These are phyloP conservation scores for Bettongia penicillata DNA, from an alignment of 2,113 vertebrate genomes.

Conservation along the genomic window DNA sequence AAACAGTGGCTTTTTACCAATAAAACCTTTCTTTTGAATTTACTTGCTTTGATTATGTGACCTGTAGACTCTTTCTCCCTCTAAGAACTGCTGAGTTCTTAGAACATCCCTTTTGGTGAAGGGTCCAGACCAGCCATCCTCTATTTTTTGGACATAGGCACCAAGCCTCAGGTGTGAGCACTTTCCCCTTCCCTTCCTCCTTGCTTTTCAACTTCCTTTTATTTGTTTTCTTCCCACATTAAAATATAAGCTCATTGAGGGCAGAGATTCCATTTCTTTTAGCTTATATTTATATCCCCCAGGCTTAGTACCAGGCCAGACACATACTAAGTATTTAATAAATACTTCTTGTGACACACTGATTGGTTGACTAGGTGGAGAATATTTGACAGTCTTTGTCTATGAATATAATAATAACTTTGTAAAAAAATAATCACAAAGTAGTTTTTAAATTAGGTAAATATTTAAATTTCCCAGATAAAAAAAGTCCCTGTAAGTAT, in stretches of 20 bases:
- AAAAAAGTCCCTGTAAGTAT: not conserved
- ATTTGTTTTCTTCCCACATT: not conserved
- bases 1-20: conserved; percentile 45
- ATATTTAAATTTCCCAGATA: conserved; percentile 17
- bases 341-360: conserved; percentile 23
- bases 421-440: not conserved
- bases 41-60: too few species aligned
- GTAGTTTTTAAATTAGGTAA: not conserved
- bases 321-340: not conserved
- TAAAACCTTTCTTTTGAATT: conserved; percentile 30
- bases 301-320: not conserved
- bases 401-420: conserved; percentile 12
- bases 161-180: too few species aligned
- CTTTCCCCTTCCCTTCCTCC: not conserved
- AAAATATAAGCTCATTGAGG: not conserved
- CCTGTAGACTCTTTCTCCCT: too few species aligned
- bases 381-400: conserved; percentile 7
- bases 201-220: not conserved
- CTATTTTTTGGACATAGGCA: too few species aligned
- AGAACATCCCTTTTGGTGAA: too few species aligned
- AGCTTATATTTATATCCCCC: not conserved
- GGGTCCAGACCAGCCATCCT: too few species aligned
- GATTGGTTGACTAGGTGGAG: conserved; percentile 27
- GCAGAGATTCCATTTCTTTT: not conserved
- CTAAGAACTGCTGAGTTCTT: too few species aligned